Conservation (phyloP, 2,888 invertebrate species). For the Lasioglossum oenotherae region DNA sequence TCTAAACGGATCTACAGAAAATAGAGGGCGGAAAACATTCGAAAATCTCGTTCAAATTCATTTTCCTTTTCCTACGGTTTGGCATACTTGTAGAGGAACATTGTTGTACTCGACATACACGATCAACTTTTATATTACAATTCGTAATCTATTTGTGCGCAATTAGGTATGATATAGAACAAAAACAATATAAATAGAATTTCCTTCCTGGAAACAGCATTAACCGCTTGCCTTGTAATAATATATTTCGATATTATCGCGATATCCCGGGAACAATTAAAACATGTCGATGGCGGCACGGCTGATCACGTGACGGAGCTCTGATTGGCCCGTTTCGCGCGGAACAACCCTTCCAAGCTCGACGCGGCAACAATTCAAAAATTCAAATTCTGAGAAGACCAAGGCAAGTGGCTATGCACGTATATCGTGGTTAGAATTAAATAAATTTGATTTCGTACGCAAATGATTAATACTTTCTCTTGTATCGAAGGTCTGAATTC, state of each 20-base stretch:
- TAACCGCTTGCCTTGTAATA: not conserved
- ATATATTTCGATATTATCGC: not conserved
- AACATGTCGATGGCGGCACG: not conserved
- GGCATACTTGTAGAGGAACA: slow-evolving; percentile 53
- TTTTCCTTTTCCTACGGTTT: slow-evolving; percentile 33
- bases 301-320: not conserved
- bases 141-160: slow-evolving; percentile 26
- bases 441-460: not conserved
- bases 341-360: not conserved
- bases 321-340: not conserved
- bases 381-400: not conserved
- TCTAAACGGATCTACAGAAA: slow-evolving; percentile 16
- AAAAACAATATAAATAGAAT: not conserved
- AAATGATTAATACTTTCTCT: slow-evolving; percentile 39
- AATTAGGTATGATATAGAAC: not conserved
- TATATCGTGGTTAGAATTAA: slow-evolving; percentile 23
- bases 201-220: slow-evolving; percentile 11
- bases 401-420: not conserved
- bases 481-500: slow-evolving; percentile 12
- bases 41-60: slow-evolving; percentile 23
- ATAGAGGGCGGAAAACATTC: slow-evolving; percentile 1
- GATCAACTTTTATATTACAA: slow-evolving; percentile 10
- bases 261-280: not conserved
- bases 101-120: slow-evolving; percentile 44
- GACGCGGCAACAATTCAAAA: not conserved